Base-by-base conservation (phyloP, 2,113 vertebrate genomes). In the Microtus ochrogaster region DNA sequence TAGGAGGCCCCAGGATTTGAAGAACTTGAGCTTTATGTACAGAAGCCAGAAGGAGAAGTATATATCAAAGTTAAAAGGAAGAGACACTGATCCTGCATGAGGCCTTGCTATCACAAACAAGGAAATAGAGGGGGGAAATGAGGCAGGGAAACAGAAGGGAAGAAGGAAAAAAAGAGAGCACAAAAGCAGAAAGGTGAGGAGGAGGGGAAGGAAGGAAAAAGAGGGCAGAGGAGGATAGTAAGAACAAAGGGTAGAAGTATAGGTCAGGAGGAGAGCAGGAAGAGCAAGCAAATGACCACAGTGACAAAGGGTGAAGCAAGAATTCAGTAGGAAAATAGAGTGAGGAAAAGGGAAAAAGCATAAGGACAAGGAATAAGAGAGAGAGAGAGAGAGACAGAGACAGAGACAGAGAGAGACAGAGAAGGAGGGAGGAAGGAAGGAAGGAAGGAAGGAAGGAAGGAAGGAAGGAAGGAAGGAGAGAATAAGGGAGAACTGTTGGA, bases 331-430 rank as follows among this genome's bases (percentile, higher is more conserved):
- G 41, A 16, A 41, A 5, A 44, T 44, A 26, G 26, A 44, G 24
- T 5, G 39, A 26, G 24, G 39, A 14, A 0, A 12, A 4, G 2
- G 72, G 12, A 39, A 21, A 41, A 55, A 55, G 3, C 72, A 26
- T 10, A 14, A 6, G 41, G 12, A n/a, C 5, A 47, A 44, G 12
- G 12, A 13, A 14, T 1, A 44, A 28, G 1, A 28, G 12, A 7
- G 10, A 52, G 52, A 52, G 52, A 52, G 52, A 52, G 3, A 52
- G 0, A 3, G 52, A 52, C 10, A 49, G 10, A 49, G 49, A 12
- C 10, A 28, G 2, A 16, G 12, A 7, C 2, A 14, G 52, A 52
- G 52, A 13, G 49, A 52, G 2, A 13, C 0, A 3, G 49, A 13
- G 47, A 55, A 28, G 28, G 13, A 9, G 3, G n/a, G 19, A 1